These are phyloP conservation scores for Telmatochromis brachygnathus DNA, from an alignment of 2,113 vertebrate genomes.

Conservation along the genomic window DNA sequence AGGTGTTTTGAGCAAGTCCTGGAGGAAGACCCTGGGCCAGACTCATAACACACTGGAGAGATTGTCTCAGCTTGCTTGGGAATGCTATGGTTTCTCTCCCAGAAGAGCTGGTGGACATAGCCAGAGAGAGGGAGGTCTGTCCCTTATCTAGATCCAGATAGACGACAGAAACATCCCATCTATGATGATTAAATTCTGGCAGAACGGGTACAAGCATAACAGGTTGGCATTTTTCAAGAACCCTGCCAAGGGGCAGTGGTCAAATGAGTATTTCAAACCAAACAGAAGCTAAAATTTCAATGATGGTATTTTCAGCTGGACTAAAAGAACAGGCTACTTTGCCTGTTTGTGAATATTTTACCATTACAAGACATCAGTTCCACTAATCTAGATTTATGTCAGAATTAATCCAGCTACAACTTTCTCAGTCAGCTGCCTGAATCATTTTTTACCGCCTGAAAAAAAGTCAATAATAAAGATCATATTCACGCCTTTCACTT, in stretches of 20 bases:
- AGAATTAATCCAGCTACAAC: neutral
- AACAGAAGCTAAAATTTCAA: neutral
- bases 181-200: neutral
- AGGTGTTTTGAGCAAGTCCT: neutral
- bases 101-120: neutral
- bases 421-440: neutral
- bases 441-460: neutral
- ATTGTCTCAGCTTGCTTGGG: neutral
- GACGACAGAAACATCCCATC: neutral
- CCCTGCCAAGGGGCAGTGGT: neutral
- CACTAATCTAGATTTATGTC: neutral
- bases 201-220: neutral
- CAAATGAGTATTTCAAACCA: neutral
- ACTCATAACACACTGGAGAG: neutral
- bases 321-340: neutral
- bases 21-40: neutral
- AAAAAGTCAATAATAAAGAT: neutral
- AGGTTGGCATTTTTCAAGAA: neutral
- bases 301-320: neutral
- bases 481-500: neutral
- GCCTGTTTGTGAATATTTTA: neutral
- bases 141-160: neutral
- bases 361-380: neutral
- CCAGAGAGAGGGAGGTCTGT: neutral
- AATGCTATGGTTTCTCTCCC: neutral